Evolutionary conservation across 2,113 vertebrate genomes (phyloP).

Genomic region (Platanista minor): DNA sequence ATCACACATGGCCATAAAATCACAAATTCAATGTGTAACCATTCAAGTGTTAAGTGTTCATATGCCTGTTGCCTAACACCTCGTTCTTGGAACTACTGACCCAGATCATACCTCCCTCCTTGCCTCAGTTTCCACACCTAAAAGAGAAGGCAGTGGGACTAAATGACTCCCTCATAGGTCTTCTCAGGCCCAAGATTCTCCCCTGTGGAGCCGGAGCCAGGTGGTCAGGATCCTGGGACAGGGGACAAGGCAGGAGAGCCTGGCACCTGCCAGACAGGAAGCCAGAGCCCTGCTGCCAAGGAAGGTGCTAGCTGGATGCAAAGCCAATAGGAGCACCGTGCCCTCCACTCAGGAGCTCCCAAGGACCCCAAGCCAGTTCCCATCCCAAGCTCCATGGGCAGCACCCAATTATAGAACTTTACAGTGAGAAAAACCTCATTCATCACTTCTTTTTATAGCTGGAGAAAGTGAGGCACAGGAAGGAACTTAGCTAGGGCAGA

Average conservation of each 20-base stretch:
- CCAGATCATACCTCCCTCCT: not conserved
- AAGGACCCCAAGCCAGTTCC: not conserved
- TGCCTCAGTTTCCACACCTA: not conserved
- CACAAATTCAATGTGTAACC: not conserved
- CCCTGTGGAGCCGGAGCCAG: not conserved
- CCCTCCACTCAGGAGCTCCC: not conserved
- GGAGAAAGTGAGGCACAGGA: not conserved
- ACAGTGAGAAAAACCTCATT: not conserved
- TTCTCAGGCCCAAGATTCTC: not conserved
- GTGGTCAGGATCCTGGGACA: not conserved
- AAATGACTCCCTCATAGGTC: not conserved
- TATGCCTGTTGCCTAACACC: too few relatives aligned
- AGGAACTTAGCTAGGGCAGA: not conserved
- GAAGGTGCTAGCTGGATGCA: not conserved
- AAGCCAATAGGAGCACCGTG: not conserved
- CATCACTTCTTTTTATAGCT: not conserved
- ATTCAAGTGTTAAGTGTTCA: not conserved
- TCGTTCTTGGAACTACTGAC: not conserved
- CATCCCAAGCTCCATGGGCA: not conserved
- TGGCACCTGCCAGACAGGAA: not conserved
- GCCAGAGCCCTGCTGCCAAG: fast-evolving
- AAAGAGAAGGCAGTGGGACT: not conserved
- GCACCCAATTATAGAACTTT: not conserved
- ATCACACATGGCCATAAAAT: not conserved
- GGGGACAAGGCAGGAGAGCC: not conserved